phyloP scores from a whole-genome alignment of 2,113 vertebrate species.

The Scolopax mira region DNA sequence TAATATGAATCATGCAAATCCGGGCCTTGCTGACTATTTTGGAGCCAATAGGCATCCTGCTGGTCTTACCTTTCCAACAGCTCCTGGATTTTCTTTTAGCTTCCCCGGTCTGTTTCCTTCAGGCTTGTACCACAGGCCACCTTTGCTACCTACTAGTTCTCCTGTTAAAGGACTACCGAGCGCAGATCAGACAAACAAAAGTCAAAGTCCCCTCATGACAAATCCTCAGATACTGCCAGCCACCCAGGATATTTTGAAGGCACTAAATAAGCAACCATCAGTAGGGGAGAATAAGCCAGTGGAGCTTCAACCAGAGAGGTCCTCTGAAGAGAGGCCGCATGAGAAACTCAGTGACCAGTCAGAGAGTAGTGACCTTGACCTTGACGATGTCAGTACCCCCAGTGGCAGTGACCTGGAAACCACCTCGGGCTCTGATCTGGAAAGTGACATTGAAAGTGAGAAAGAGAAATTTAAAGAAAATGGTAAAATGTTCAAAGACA shows the following conservation, averaged over 20 bases:
- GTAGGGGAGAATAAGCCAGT: conserved; percentile 81
- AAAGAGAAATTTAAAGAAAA: conserved; percentile 94
- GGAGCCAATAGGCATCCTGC: conserved; percentile 93
- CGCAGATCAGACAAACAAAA: conserved; percentile 85
- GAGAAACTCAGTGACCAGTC: conserved; percentile 97
- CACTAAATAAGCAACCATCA: conserved; percentile 87
- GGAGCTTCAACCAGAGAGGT: conserved; percentile 81
- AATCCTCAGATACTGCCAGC: conserved; percentile 88
- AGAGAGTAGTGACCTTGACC: conserved; percentile 98
- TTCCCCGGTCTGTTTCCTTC: conserved; percentile 98
- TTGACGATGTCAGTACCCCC: conserved; percentile 98
- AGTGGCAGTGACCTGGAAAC: conserved; percentile 98
- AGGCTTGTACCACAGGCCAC: conserved; percentile 96
- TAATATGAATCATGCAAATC: conserved; percentile 90
- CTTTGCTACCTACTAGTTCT: conserved; percentile 91
- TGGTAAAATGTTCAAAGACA: conserved; percentile 92
- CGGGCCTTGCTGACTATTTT: conserved; percentile 97
- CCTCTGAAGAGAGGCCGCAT: conserved; percentile 82
- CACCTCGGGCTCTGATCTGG: conserved; percentile 95
- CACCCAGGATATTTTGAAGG: conserved; percentile 92
- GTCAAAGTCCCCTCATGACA: conserved; percentile 90
- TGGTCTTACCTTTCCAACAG: conserved; percentile 95
- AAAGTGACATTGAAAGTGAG: conserved; percentile 98
- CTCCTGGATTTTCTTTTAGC: conserved; percentile 96
- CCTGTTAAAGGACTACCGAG: conserved; percentile 87